Conservation (phyloP, 1,140 invertebrate species). For the Bombus confusus region DNA sequence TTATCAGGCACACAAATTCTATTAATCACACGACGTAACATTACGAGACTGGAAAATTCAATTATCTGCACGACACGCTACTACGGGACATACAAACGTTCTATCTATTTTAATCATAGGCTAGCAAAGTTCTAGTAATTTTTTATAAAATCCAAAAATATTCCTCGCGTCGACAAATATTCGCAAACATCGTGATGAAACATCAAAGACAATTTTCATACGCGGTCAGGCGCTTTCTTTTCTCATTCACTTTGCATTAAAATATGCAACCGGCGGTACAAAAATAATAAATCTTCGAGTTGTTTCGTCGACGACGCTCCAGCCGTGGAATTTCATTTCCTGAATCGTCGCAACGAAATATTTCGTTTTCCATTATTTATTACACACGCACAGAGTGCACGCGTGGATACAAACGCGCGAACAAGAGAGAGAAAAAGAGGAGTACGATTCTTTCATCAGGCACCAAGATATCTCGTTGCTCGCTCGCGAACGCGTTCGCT, state of each 20-base stretch:
- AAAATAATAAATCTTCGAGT: conserved; percentile 33
- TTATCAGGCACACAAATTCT: too few species aligned
- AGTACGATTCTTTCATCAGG: neutral
- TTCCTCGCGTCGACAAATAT: too few species aligned
- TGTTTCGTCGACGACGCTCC: neutral
- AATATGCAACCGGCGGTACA: neutral
- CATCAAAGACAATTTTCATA: neutral
- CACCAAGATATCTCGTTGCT: conserved; percentile 13
- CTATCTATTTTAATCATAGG: too few species aligned
- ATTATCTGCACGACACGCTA: too few species aligned
- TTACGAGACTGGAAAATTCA: too few species aligned
- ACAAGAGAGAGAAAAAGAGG: neutral
- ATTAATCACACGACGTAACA: too few species aligned
- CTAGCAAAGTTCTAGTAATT: too few species aligned
- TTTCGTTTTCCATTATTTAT: conserved; percentile 30
- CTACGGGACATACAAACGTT: too few species aligned
- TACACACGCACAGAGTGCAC: neutral
- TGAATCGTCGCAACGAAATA: neutral
- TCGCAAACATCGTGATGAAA: too few species aligned
- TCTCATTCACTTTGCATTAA: neutral
- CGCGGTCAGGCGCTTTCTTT: too few species aligned
- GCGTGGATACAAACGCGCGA: neutral
- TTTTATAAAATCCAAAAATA: too few species aligned
- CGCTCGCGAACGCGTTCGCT: conserved; percentile 4
- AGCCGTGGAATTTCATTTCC: conserved; percentile 27